These are phyloP conservation scores for Mormyrus proboscirostris DNA, from an alignment of 2,797 vertebrate genomes.

Conservation along the genomic window DNA sequence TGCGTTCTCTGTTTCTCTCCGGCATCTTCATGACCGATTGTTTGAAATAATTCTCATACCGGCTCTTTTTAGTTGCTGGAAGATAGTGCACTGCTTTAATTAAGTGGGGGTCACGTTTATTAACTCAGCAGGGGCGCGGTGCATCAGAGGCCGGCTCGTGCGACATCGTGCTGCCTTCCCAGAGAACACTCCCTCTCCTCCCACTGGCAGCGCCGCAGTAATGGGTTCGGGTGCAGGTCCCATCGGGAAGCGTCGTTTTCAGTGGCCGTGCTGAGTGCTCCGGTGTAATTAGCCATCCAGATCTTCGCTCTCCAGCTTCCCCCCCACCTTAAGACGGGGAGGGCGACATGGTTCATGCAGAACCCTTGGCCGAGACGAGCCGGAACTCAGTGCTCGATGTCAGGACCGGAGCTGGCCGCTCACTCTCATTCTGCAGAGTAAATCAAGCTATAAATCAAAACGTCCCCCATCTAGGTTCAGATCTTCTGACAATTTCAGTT, in stretches of 20 bases:
- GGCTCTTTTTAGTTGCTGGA: conserved; percentile 49
- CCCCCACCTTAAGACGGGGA: conserved; percentile 11
- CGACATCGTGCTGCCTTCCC: neutral
- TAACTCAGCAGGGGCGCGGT: conserved; percentile 55
- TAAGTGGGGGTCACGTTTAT: conserved; percentile 71
- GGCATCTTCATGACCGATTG: conserved; percentile 66
- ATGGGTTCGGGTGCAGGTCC: conserved; percentile 13
- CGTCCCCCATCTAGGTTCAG: conserved; percentile 48
- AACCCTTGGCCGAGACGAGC: conserved; percentile 33
- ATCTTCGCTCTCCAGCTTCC: conserved; percentile 14
- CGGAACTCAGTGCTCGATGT: neutral
- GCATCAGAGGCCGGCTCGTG: neutral
- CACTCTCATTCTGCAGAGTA: conserved; percentile 40
- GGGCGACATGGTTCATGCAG: conserved; percentile 23
- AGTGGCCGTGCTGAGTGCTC: conserved; percentile 40
- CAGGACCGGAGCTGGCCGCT: conserved; percentile 12
- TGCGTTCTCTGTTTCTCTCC: conserved; percentile 57
- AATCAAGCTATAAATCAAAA: conserved; percentile 61
- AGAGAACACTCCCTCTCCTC: conserved; percentile 27
- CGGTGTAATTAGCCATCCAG: conserved; percentile 40
- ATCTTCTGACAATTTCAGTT: conserved; percentile 58
- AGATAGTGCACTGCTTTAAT: conserved; percentile 70
- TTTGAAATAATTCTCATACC: conserved; percentile 64
- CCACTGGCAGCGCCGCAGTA: conserved; percentile 7
- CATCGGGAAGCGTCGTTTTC: conserved; percentile 31